Percentiles rank a stretch among this genome's conserved stretches.
These are phyloP conservation scores for Ochotona princeps DNA, from an alignment of 2,113 vertebrate genomes.

Conservation along the genomic window DNA sequence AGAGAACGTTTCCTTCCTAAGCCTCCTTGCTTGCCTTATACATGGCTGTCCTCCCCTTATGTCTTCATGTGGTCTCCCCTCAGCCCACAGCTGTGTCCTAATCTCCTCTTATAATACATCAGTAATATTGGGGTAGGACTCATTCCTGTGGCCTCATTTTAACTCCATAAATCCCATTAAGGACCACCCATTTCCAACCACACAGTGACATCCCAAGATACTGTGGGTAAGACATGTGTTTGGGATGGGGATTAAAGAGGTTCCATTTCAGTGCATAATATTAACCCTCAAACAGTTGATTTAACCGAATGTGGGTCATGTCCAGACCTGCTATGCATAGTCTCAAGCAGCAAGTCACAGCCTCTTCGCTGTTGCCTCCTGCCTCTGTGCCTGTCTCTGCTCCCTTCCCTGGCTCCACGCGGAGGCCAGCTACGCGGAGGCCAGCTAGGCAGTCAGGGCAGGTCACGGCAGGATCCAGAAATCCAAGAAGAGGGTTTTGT, in stretches of 20 bases:
- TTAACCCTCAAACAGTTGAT: not conserved
- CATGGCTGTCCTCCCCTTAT: not conserved
- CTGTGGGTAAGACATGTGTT: not conserved
- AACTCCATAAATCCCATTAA: slow-evolving; percentile 24
- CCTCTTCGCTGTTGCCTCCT: not conserved
- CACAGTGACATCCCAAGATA: not conserved
- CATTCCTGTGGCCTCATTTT: not conserved
- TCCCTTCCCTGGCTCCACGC: not conserved
- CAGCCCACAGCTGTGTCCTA: not conserved
- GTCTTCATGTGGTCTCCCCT: not conserved
- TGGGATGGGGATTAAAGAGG: not conserved
- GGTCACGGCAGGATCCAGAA: slow-evolving; percentile 45
- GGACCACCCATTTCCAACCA: not conserved
- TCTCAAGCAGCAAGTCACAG: not conserved
- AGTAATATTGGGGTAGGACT: not conserved
- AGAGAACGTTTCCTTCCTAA: not conserved
- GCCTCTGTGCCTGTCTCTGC: not conserved
- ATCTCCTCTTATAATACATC: not conserved
- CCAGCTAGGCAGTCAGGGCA: not conserved
- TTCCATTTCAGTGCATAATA: not conserved
- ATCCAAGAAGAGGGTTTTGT: slow-evolving; percentile 61
- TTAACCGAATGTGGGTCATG: slow-evolving; percentile 1
- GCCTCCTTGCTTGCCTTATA: not conserved
- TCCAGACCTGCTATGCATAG: not conserved
- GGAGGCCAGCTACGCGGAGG: not conserved